Evolutionary conservation across 2,113 vertebrate species (phyloP).

Genomic region (Xenopus borealis): DNA sequence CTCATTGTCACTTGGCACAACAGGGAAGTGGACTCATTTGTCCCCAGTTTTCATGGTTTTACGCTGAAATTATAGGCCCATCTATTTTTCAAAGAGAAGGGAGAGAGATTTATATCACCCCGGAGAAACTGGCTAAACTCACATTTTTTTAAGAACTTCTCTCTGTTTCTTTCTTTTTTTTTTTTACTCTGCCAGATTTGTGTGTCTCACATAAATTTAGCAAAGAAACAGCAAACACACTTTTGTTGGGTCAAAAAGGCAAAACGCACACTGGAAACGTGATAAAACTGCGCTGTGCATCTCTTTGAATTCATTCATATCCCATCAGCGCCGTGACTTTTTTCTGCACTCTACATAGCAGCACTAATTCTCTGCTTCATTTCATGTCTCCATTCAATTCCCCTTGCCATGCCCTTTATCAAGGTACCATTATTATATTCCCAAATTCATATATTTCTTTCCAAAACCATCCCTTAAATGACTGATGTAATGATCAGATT

Average conservation of each 20-base stretch:
- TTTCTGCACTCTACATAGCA: too few species aligned
- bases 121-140: constrained; percentile 81
- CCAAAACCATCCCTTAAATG: too few species aligned
- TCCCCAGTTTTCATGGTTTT: constrained; percentile 99
- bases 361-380: too few species aligned
- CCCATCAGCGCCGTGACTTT: too few species aligned
- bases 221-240: constrained; percentile 79
- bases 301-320: too few species aligned
- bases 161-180: constrained; percentile 63
- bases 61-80: constrained; percentile 96
- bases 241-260: constrained; percentile 81
- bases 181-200: constrained; percentile 86
- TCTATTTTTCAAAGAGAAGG: constrained; percentile 85
- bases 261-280: constrained; percentile 66
- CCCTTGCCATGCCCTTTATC: too few species aligned
- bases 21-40: constrained; percentile 96
- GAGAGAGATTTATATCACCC: constrained; percentile 81
- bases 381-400: too few species aligned
- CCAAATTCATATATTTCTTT: background rate
- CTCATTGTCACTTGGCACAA: constrained; percentile 96
- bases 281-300: background rate
- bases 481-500: too few species aligned
- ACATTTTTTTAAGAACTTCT: constrained; percentile 18
- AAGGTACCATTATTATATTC: too few species aligned
- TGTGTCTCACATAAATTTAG: constrained; percentile 99